phyloP scores from a whole-genome alignment of 2,888 invertebrate genomes.

The Schrankia costaestrigalis region DNA sequence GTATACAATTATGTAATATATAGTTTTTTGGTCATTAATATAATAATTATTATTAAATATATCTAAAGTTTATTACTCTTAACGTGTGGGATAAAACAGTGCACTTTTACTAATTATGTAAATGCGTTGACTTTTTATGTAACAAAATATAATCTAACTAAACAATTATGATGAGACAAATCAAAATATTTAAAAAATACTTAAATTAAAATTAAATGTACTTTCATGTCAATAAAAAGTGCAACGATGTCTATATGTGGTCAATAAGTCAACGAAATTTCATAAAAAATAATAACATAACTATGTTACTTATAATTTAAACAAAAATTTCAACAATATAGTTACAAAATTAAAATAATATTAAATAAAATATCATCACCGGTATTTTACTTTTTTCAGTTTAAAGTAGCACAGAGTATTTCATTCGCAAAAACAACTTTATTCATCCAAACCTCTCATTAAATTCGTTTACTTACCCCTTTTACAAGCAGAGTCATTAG shows the following conservation, averaged over 20 bases:
- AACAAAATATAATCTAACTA: slow-evolving; percentile 26
- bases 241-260: too few species aligned
- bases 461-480: too few species aligned
- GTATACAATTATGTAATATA: slow-evolving; percentile 36
- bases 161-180: neutral
- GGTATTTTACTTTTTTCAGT: slow-evolving; percentile 18
- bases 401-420: slow-evolving; percentile 30
- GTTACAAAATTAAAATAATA: slow-evolving; percentile 11
- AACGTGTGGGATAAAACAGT: slow-evolving; percentile 65
- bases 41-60: slow-evolving; percentile 33
- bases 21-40: slow-evolving; percentile 50
- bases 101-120: slow-evolving; percentile 47
- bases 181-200: neutral
- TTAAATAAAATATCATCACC: slow-evolving; percentile 14
- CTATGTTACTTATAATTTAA: too few species aligned
- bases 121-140: slow-evolving; percentile 48
- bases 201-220: neutral
- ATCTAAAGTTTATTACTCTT: slow-evolving; percentile 32
- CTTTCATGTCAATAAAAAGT: too few species aligned
- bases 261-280: neutral
- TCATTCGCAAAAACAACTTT: slow-evolving; percentile 17
- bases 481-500: too few species aligned
- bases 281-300: neutral
- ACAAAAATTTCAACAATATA: slow-evolving; percentile 23
- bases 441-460: slow-evolving; percentile 10